Conservation (phyloP, 2,113 vertebrate species). For the Stegastes partitus region DNA sequence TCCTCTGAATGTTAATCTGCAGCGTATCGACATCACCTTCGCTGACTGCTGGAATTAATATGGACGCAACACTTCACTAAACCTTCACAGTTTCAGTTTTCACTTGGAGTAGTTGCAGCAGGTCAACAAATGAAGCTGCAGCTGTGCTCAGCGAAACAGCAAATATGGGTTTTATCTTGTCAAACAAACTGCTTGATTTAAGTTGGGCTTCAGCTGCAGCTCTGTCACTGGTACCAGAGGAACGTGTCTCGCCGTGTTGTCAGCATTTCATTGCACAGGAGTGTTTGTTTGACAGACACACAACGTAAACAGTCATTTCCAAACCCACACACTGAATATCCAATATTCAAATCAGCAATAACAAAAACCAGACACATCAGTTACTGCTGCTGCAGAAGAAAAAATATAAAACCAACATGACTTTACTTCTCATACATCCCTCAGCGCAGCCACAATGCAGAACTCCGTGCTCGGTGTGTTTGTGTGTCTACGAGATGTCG, state of each 20-base stretch:
- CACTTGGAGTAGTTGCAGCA: too few species aligned
- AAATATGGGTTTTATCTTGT: too few species aligned
- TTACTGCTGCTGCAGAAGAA: conserved; percentile 3
- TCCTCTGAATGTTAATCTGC: too few species aligned
- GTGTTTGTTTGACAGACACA: conserved; percentile 24
- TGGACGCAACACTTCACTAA: too few species aligned
- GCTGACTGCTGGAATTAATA: too few species aligned
- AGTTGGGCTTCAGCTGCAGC: not conserved
- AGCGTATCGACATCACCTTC: too few species aligned
- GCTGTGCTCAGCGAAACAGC: too few species aligned
- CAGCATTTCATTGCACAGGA: not conserved
- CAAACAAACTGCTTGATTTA: too few species aligned
- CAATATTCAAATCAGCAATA: not conserved
- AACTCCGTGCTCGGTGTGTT: not conserved
- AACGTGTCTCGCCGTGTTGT: not conserved
- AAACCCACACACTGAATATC: conserved; percentile 8
- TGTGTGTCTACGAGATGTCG: conserved; percentile 25
- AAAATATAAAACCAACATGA: not conserved
- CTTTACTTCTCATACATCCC: not conserved
- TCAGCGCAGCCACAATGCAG: not conserved
- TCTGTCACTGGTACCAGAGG: not conserved
- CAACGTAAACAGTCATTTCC: not conserved
- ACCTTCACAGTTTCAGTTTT: too few species aligned
- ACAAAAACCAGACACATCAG: not conserved
- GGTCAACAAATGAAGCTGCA: too few species aligned